Conservation (phyloP, 2,113 vertebrate genomes). For the Bos indicus region DNA sequence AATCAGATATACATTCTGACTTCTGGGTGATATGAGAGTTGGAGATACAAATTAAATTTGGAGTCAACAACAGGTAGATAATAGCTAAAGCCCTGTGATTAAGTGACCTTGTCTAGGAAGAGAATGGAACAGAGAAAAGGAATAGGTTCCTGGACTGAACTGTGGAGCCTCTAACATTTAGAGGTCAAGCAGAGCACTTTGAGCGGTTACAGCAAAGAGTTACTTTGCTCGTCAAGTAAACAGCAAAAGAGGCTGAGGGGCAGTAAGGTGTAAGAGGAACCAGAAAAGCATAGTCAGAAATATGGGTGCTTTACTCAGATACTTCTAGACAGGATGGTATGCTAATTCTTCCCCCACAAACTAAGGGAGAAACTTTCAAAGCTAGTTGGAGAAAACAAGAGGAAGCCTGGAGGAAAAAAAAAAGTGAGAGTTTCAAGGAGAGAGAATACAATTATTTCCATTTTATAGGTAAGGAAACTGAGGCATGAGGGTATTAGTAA, state of each 20-base stretch:
- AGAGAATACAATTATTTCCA: not conserved
- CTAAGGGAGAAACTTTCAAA: not conserved
- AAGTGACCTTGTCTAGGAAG: not conserved
- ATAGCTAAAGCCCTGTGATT: not conserved
- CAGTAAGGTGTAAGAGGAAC: not conserved
- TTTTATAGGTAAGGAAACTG: not conserved
- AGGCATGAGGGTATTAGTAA: not conserved
- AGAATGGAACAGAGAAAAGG: not conserved
- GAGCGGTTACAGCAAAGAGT: not conserved
- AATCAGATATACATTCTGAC: not conserved
- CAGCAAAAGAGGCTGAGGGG: not conserved
- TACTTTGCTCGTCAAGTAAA: not conserved
- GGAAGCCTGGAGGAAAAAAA: not conserved
- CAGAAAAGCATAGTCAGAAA: not conserved
- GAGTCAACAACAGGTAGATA: not conserved
- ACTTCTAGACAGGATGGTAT: not conserved
- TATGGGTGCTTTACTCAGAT: not conserved
- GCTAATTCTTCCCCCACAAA: not conserved
- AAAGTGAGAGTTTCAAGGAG: not conserved
- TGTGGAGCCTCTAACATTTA: not conserved
- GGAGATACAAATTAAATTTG: not conserved
- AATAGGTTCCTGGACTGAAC: not conserved
- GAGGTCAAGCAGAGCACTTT: not conserved
- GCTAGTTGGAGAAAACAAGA: not conserved
- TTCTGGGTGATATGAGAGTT: not conserved